Evolutionary conservation across 1,140 invertebrate genomes (phyloP).

Genomic region (Mercenaria mercenaria): DNA sequence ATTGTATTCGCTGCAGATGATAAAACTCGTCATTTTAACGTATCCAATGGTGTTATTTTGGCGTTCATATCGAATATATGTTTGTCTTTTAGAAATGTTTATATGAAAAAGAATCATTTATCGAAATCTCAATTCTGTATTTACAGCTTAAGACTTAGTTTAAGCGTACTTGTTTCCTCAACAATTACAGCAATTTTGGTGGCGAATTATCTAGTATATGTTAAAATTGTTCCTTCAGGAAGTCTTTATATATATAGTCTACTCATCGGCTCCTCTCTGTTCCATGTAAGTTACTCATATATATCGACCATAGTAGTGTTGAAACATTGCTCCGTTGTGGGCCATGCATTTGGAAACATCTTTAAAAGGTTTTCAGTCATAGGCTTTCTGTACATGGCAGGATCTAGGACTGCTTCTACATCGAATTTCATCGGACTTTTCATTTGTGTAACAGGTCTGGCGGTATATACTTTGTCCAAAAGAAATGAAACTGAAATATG

Average conservation of each 20-base stretch:
- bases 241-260: neutral
- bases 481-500: neutral
- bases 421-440: too few relatives aligned
- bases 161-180: neutral
- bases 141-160: neutral
- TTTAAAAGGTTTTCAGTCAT: neutral
- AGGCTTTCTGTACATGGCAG: too few relatives aligned
- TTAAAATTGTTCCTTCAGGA: neutral
- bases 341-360: slow-evolving; percentile 1
- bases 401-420: too few relatives aligned
- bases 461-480: too few relatives aligned
- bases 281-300: too few relatives aligned
- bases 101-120: neutral
- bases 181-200: neutral
- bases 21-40: neutral
- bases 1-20: neutral
- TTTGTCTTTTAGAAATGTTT: neutral
- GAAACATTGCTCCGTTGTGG: neutral
- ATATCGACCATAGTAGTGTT: neutral
- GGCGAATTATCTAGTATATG: neutral
- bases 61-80: neutral
- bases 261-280: too few relatives aligned
- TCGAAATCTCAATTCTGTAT: neutral
- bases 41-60: neutral
- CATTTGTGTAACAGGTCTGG: too few relatives aligned